Evolutionary conservation across 37 sponge, comb jelly and placozoan genomes (phyloP), one percentile per base, ranked within the genome.

Genomic region (Chondrosia reniformis): DNA sequence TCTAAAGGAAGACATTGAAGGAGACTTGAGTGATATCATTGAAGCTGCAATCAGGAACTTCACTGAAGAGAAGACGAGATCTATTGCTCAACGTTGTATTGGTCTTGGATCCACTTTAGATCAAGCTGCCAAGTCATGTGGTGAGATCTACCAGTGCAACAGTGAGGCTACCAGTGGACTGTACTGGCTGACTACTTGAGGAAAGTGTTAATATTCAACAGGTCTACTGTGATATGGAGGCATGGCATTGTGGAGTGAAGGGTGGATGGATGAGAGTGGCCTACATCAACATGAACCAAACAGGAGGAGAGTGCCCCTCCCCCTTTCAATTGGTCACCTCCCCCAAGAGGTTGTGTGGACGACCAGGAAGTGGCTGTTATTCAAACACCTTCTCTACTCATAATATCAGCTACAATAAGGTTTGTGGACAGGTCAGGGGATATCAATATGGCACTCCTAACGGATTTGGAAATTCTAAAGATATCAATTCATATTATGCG

Each of bases 241-340:
- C 4, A 2, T 43, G 24, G 19, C 44, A 34, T 2, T 36, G 44
- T 40, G 72, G 72, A 1, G 41, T 69, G 44, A 69, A 34, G 36
- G 72, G 72, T 43, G 72, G 72, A 25, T 69, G 72, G 72, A 37
- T 69, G 72, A 69, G 72, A 69, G 72, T 69, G 72, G 72, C 72
- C 72, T 40, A 69, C 41, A 39, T 36, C 41, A 40, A 69, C 72
- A 69, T 69, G 72, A 38, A 10, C 15, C 44, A 69, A 3, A 7
- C 43, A 9, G 25, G 22, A 6, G 41, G 22, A 40, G 42, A 21
- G 24, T 69, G 72, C 21, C 72, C 72, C 19, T 38, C 42, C n/a
- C 72, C 42, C 1, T 44, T 69, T 25, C 4, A 1, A 34, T 24
- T 17, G 9, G n/a, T n/a, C 15, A 40, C 39, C 32, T 39, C 72